Evolutionary conservation across 2,113 vertebrate species (phyloP).

Genomic region (Oostethus manadensis): DNA sequence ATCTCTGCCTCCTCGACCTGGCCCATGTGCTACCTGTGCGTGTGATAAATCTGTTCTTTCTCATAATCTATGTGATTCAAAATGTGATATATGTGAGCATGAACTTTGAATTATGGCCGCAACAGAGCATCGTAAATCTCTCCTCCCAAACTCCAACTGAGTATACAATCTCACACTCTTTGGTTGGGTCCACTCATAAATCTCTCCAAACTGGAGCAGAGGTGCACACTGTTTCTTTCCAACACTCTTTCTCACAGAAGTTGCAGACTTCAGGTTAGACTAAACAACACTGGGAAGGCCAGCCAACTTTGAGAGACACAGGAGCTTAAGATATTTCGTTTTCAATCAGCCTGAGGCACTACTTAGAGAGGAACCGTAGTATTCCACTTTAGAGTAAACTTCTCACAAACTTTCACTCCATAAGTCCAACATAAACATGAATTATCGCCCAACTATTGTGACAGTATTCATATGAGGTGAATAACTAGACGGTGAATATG

Average conservation of each 20-base stretch:
- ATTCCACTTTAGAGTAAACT: not conserved
- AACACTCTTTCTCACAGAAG: constrained; percentile 37
- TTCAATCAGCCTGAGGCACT: not conserved
- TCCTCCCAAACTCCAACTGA: constrained; percentile 69
- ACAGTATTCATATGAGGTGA: not conserved
- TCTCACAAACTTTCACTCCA: not conserved
- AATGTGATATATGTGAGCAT: constrained; percentile 77
- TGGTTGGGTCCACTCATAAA: constrained; percentile 68
- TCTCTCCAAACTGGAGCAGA: constrained; percentile 69
- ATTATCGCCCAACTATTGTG: not conserved
- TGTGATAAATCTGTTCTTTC: constrained; percentile 74
- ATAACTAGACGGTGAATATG: not conserved
- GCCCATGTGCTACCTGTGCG: constrained; percentile 68
- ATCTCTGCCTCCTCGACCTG: constrained; percentile 53
- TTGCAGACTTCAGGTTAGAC: constrained; percentile 58
- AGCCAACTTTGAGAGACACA: constrained; percentile 36
- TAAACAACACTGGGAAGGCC: constrained; percentile 44
- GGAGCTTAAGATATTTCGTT: not conserved
- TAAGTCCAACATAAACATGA: not conserved
- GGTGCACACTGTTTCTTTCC: constrained; percentile 40
- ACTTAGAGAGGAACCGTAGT: not conserved
- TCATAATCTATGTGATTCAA: constrained; percentile 78
- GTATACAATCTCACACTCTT: constrained; percentile 67
- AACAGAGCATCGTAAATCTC: constrained; percentile 72
- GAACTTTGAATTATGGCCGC: constrained; percentile 79